These are phyloP conservation scores for Chiloscyllium punctatum DNA, from an alignment of 2,797 vertebrate species.

Conservation along the genomic window DNA sequence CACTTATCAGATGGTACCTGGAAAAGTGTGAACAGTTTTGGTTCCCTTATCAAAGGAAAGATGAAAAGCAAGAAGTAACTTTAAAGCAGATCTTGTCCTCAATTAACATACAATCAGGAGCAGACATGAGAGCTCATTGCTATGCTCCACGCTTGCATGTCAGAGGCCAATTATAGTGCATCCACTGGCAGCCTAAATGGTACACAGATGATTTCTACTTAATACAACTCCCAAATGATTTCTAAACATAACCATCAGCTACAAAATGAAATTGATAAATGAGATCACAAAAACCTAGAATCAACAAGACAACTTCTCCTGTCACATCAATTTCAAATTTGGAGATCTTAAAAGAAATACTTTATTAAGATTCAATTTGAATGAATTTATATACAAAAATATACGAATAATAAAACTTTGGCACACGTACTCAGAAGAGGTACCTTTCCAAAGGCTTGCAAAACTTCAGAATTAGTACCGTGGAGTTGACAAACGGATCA, in stretches of 20 bases:
- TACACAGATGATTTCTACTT: not conserved
- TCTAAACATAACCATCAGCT: not conserved
- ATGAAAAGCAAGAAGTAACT: not conserved
- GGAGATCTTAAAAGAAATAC: not conserved
- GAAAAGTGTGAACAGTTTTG: no score
- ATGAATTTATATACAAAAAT: not conserved
- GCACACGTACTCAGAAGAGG: not conserved
- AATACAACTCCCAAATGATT: not conserved
- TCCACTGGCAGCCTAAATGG: not conserved
- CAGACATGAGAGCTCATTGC: not conserved
- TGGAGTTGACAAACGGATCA: not conserved
- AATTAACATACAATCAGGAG: not conserved
- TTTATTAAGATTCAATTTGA: not conserved
- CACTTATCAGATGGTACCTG: no score
- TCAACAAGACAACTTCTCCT: not conserved
- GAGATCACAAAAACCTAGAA: not conserved
- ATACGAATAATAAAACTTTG: not conserved
- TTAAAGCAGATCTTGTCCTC: not conserved
- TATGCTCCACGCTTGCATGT: not conserved
- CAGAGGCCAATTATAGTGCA: not conserved
- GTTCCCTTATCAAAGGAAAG: not conserved
- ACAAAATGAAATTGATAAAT: not conserved
- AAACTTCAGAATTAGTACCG: not conserved
- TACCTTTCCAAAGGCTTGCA: not conserved
- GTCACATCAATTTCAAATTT: not conserved